Percentiles rank a stretch among this genome's conserved stretches.
Evolutionary conservation across 1,140 invertebrate species (phyloP).

Genomic region (Philopotamus ludificatus): DNA sequence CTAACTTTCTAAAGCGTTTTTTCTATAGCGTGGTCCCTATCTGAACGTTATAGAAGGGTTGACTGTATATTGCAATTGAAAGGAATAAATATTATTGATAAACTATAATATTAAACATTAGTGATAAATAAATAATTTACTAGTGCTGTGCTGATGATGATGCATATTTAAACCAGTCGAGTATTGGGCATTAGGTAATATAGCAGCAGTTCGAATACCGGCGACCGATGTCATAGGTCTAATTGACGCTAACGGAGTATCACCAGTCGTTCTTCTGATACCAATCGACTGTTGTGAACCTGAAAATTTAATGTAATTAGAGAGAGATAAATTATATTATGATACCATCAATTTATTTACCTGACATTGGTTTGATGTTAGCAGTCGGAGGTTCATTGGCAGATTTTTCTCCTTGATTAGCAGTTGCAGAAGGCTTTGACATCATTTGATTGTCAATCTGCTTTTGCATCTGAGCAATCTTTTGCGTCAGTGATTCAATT

Average conservation of each 20-base stretch:
- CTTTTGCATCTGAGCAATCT: constrained; percentile 73
- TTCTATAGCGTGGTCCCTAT: no score
- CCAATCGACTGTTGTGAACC: constrained; percentile 56
- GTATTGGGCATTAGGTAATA: constrained; percentile 66
- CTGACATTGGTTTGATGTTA: constrained; percentile 93
- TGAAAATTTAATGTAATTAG: constrained; percentile 11
- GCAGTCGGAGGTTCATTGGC: constrained; percentile 80
- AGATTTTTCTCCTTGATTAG: constrained; percentile 65
- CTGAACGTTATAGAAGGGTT: no score
- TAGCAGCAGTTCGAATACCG: constrained; percentile 71
- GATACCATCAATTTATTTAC: constrained; percentile 49
- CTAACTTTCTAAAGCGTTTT: no score
- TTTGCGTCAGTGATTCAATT: constrained; percentile 72
- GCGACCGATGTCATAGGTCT: constrained; percentile 83
- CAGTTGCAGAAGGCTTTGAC: constrained; percentile 66
- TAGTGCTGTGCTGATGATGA: constrained; percentile 53
- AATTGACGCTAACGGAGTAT: constrained; percentile 87
- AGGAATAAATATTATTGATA: no score
- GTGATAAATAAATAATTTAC: no score
- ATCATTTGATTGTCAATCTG: constrained; percentile 71
- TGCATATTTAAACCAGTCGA: constrained; percentile 30
- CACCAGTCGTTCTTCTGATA: constrained; percentile 65
- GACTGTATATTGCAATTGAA: no score
- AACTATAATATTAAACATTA: no score
- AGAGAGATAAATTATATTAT: neutral